Base-by-base conservation (phyloP, 2,888 invertebrate genomes). In the Eilema caniola region DNA sequence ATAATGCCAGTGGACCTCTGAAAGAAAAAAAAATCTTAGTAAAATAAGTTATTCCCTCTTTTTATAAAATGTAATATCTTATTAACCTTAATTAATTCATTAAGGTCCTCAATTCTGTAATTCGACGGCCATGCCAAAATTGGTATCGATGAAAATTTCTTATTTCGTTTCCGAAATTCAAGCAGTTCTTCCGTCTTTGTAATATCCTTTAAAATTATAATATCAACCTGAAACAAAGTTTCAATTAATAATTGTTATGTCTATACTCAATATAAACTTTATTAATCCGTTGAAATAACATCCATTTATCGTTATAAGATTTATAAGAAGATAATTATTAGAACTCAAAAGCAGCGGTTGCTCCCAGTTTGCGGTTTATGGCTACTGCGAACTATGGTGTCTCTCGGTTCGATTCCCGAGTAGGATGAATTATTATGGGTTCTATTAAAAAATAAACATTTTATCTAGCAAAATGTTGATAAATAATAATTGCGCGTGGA, bases 21-120 rank as follows among this genome's bases (percentile, higher is more conserved):
- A 81, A 73, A 78, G 69, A 70, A 8, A 72, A n/a, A 71, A 72
- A 62, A 69, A 63, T 67, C 16, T 59, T 65, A 57, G 25, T 71
- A 47, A 20, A 75, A 62, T 75, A 69, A 80, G 79, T 78, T 68
- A 79, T 77, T 74, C 68, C 60, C 57, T 72, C 72, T 41, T 60
- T 70, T 76, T 70, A 77, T 73, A 76, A 82, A 84, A 81, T 78
- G 61, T 64, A 72, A 80, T 75, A 74, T 74, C 77, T 80, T 82
- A 86, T 79, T 85, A 82, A 85, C 84, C 83, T 78, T 84, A 82
- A 86, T 86, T 83, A 87, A 84, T 84, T 86, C 83, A 80, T 79
- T 78, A 71, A 82, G 66, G 68, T 80, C 81, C 41, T 87, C 85
- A 70, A 82, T 80, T 73, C 77, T 61, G 64, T 82, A 78, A 75